Evolutionary conservation across 2,888 invertebrate genomes (phyloP), one percentile per base, ranked within the genome.

Genomic region (Selenia dentaria): DNA sequence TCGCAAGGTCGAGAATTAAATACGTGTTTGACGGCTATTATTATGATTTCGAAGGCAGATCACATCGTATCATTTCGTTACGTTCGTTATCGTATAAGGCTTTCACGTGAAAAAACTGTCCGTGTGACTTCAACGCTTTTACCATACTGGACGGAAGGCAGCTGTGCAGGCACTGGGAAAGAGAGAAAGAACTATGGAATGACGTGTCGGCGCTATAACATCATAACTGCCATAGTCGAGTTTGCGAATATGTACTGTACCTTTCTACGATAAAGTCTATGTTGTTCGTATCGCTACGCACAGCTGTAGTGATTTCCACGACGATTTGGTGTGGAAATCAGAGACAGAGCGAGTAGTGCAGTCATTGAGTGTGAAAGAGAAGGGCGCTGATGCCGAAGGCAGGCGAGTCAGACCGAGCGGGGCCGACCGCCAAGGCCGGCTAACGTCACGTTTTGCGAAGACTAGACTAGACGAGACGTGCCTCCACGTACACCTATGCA

Each of bases 181-280:
- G 88, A 88, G 89, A 88, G 89, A 90, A 81, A 85, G 86, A 89
- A 79, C 76, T 75, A 85, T 75, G 70, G 62, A 57, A 75, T 70
- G 73, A 77, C 28, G 79, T 74, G 71, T 60, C 59, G 57, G 62
- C 70, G 59, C 62, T 54, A 68, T 64, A 72, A 70, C 62, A 59
- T 67, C 69, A 63, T 70, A 78, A 73, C 67, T 44, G 57, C 55
- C 37, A 36, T 44, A 51, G 32, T 50, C 47, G 43, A 37, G 31
- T 49, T 45, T 31, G 45, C 62, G 40, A 59, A 75, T 70, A 61
- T 67, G 59, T 50, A 67, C 75, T 64, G 54, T 79, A 12, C 3
- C 0, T 20, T 12, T 42, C 53, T 18, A 29, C 9, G 34, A 74
- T 79, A 86, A 65, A 73, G 80, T 54, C 48, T 63, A 78, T 54